Evolutionary conservation across 2,797 vertebrate species (phyloP).

Genomic region (Xiphophorus birchmanni): DNA sequence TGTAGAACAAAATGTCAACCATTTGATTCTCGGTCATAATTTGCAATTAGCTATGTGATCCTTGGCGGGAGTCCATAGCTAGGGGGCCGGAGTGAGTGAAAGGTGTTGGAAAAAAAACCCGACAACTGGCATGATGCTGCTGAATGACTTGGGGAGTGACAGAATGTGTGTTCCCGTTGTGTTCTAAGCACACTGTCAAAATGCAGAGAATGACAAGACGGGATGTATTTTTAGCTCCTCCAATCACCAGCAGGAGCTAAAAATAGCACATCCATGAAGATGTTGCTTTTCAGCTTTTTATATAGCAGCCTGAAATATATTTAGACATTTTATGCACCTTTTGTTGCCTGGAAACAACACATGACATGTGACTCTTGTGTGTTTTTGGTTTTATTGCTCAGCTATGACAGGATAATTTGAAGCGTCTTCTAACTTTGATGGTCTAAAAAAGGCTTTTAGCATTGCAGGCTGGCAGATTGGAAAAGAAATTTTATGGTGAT

Average conservation of each 20-base stretch:
- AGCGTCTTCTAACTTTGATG: slow-evolving; percentile 7
- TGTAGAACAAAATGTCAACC: not conserved
- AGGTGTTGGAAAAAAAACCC: slow-evolving; percentile 34
- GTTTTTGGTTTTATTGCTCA: slow-evolving; percentile 42
- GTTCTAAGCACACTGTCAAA: slow-evolving; percentile 35
- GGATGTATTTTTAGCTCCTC: slow-evolving; percentile 56
- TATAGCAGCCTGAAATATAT: slow-evolving; percentile 62
- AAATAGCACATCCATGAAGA: slow-evolving; percentile 50
- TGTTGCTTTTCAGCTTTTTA: slow-evolving; percentile 56
- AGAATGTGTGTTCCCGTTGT: slow-evolving; percentile 41
- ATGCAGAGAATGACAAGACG: slow-evolving; percentile 16
- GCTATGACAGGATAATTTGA: slow-evolving; percentile 27
- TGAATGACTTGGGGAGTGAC: slow-evolving; percentile 39
- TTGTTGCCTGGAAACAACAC: slow-evolving; percentile 76
- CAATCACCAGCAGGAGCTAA: slow-evolving; percentile 34
- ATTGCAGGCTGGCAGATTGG: slow-evolving; percentile 3
- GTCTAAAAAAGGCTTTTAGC: slow-evolving; percentile 2
- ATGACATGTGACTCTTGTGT: slow-evolving; percentile 18
- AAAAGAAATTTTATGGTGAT: slow-evolving; percentile 14
- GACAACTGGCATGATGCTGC: slow-evolving; percentile 52
- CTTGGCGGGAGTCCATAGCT: slow-evolving; percentile 14
- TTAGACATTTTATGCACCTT: slow-evolving; percentile 63
- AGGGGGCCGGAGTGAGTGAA: slow-evolving; percentile 54
- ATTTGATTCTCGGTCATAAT: slow-evolving; percentile 44
- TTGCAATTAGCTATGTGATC: slow-evolving; percentile 49